Base-by-base conservation (phyloP, 2,113 vertebrate species). In the Microtus pennsylvanicus region DNA sequence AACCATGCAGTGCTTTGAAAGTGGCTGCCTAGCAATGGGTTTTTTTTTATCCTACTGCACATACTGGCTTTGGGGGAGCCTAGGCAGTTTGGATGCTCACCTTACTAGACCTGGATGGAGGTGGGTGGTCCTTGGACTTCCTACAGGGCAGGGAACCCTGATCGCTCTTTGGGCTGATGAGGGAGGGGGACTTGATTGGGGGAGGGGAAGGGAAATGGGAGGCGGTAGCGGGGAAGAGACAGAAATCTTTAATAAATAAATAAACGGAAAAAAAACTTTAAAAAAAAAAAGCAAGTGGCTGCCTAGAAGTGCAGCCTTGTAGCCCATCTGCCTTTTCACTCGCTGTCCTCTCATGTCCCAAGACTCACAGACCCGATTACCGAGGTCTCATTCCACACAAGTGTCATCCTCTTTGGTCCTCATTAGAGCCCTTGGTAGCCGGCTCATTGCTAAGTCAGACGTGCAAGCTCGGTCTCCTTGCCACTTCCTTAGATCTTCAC, bases 371-470 rank as follows among this genome's bases (percentile, higher is more conserved):
- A 90, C 92, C 93, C 50, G 86, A 95, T 87, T 81, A 50, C 63
- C 91, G 3, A 5, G 42, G 7, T 47, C 80, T 95, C 81, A 70
- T 70, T 94, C 7, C 63, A 86, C 72, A 94, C 55, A 63, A 95
- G 77, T 1, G 12, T 28, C 30, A 83, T 82, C 89, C 42, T 95
- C 92, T 88, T 42, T n/a, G 77, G 93, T 92, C 77, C 96, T 96
- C 94, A 91, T 95, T 92, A 97, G 92, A 96, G 92, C 72, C 55
- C 85, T 83, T 0, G 2, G 81, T 90, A 55, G 77, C 96, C 10
- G 11, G 35, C 77, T 96, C 8, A 0, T 52, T 61, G 80, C 88
- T 91, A 93, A 98, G 95, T 91, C 77, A 78, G 82, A 95, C 90
- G 88, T 89, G 61, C 86, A 93, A 95, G 69, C 70, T 30, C 85